Conservation (phyloP, 2,113 vertebrate species). For the Falcunculus frontatus region DNA sequence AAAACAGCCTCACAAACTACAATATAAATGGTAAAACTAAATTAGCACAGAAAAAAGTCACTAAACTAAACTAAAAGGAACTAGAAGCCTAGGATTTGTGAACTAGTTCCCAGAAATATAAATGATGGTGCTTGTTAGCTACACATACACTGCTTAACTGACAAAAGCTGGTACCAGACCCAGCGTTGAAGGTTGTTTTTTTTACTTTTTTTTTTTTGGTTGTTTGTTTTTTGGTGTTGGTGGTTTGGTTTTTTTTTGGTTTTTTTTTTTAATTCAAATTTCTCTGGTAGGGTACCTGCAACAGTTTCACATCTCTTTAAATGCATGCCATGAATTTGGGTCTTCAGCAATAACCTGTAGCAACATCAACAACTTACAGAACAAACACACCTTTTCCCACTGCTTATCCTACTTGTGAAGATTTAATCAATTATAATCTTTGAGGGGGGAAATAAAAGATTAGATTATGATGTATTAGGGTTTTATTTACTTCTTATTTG, state of each 20-base stretch:
- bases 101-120: background rate
- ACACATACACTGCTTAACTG: background rate
- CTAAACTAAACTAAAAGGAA: background rate
- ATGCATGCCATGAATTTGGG: background rate
- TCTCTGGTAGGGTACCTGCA: background rate
- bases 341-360: background rate
- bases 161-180: background rate
- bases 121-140: background rate
- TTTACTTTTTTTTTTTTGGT: too few relatives aligned
- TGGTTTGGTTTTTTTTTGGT: too few relatives aligned
- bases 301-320: background rate
- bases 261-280: background rate
- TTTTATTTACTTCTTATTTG: background rate
- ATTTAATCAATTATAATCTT: background rate
- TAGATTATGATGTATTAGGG: fast-evolving
- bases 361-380: background rate
- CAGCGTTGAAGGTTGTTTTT: background rate
- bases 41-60: background rate
- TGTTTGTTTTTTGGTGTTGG: background rate
- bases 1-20: background rate
- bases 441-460: background rate
- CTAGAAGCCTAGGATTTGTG: background rate
- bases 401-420: background rate
- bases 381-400: background rate
- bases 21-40: background rate